Evolutionary conservation across 2,797 vertebrate genomes (phyloP), one percentile per base, ranked within the genome.

Genomic region (Poeciliopsis infans): DNA sequence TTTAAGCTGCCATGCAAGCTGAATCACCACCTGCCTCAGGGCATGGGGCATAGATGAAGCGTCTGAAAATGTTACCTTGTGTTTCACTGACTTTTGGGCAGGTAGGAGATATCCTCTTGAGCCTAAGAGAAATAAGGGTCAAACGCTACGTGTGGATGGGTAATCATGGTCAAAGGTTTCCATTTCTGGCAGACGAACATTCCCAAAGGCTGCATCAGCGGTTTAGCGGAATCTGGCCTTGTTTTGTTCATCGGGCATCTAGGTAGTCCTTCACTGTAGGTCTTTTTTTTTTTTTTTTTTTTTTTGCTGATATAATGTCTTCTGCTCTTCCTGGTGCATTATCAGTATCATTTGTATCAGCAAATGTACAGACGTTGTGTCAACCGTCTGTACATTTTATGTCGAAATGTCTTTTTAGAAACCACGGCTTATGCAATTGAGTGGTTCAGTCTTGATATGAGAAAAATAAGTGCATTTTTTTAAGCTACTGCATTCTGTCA

Each of bases 201-300:
- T 93, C 90, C 88, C 85, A 79, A 79, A 25, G 82, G 87, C 89
- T 91, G 88, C 82, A 89, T 94, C 91, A 92, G 91, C 91, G 64
- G 75, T 93, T 92, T 88, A 79, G 82, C 80, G 70, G 74, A 78
- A 89, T 82, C 68, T 71, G 25, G 83, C 64, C 87, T 76, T 43
- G 80, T 85, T 85, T 83, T 84, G 86, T 88, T 91, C 82, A 80
- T 91, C 89, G 83, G 72, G 85, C 86, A 70, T 86, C 78, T 86
- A 81, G 72, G 57, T 66, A 70, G 80, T 80, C 72, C 79, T 86
- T 87, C 79, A 70, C 47, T 79, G 83, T 71, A n/a, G 69, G 71
- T 85, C 72, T 80, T 36, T 79, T 78, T 85, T 74, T 36, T 36
- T 36, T 2, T 36, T 36, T 36, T 36, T 36, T 36, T 36, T 41